Conservation (phyloP, 2,797 vertebrate species). For the Chaetophractus vellerosus region DNA sequence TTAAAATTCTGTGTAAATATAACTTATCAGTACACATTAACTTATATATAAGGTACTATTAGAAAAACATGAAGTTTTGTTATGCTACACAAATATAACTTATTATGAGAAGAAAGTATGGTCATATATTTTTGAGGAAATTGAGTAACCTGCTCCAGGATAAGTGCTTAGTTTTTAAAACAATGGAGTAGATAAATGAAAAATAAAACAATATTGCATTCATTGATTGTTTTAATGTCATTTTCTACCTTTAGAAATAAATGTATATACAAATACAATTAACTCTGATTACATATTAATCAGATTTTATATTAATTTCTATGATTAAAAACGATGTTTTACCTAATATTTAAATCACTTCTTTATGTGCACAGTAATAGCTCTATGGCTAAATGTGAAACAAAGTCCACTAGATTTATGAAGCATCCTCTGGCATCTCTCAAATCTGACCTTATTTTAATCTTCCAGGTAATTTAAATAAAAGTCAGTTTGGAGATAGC, state of each 20-base stretch:
- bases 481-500: constrained; percentile 53
- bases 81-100: not conserved
- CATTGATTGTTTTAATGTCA: constrained; percentile 21
- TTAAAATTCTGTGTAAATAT: constrained; percentile 42
- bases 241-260: constrained; percentile 40
- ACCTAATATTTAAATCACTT: constrained; percentile 38
- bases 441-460: constrained; percentile 55
- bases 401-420: constrained; percentile 1
- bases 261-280: not conserved
- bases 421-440: not conserved
- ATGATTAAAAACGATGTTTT: constrained; percentile 10
- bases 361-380: not conserved
- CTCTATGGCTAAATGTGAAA: constrained; percentile 35
- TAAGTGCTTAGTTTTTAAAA: constrained; percentile 1
- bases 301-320: not conserved
- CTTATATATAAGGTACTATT: constrained; percentile 15
- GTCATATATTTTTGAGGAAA: constrained; percentile 39
- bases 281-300: not conserved
- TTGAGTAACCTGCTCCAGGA: not conserved
- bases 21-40: not conserved
- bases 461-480: constrained; percentile 68
- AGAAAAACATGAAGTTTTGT: not conserved
- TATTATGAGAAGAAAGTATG: not conserved
- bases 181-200: not conserved
- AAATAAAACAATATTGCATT: not conserved